phyloP scores from a whole-genome alignment of 2,113 vertebrate genomes.

The Rhagologus leucostigma region DNA sequence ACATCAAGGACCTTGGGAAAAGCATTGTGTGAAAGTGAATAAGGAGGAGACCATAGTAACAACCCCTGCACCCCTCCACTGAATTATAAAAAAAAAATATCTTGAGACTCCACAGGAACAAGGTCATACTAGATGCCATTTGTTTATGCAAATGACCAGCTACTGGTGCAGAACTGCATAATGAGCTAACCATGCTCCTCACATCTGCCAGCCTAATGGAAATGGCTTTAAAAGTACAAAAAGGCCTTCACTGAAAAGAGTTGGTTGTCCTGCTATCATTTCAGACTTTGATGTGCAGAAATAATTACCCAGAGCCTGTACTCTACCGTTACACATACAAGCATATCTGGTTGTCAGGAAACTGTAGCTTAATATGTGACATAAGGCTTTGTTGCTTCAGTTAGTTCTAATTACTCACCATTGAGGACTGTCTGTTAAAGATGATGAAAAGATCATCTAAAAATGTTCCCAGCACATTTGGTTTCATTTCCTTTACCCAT shows the following conservation, averaged over 20 bases:
- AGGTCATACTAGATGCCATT: background rate
- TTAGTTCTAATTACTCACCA: background rate
- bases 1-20: background rate
- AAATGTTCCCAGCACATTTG: background rate
- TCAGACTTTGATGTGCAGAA: background rate
- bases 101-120: background rate
- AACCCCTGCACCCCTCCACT: background rate
- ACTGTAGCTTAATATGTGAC: background rate
- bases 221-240: background rate
- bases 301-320: background rate
- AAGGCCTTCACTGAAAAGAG: background rate
- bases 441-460: background rate
- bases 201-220: background rate
- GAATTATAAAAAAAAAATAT: background rate
- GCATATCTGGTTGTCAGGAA: background rate
- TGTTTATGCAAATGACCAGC: background rate
- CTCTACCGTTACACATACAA: too few relatives aligned
- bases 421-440: background rate
- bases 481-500: background rate
- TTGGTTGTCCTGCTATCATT: background rate
- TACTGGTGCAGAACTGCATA: background rate
- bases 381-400: background rate
- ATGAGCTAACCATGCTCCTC: background rate
- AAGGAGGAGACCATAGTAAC: background rate
- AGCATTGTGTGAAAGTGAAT: background rate